Base-by-base conservation (phyloP, 1,140 invertebrate genomes). In the Andricus grossulariae region DNA sequence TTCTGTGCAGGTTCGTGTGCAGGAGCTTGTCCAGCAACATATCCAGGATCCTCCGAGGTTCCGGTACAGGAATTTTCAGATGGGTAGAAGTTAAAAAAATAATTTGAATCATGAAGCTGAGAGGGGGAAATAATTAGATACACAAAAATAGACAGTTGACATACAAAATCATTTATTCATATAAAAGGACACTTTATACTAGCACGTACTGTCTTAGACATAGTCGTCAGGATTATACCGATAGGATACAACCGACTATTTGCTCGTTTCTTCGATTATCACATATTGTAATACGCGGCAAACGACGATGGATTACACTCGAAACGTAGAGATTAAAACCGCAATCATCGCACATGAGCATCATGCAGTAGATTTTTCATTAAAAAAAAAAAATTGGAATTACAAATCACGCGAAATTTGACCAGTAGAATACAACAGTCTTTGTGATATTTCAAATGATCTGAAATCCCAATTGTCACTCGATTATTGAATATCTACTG, bases 131-230 rank as follows among this genome's bases (percentile, higher is more conserved):
- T 32, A 32, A 32, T 32, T 3, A 32, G 10, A 45, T 5, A 11
- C 39, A 45, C 39, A 45, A 19, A 54, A 54, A 18, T 10, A 18
- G 16, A 18, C n/a, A 19, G n/a, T 80, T 85, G 85, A 89, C 87
- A 89, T 90, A 90, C 87, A 90, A 90, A 90, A 90, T 89, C 88
- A 84, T 90, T 90, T 89, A 90, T 90, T 90, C 84, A 87, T 89
- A 88, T 88, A 90, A 90, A 89, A 89, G 89, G 88, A 89, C 89
- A 90, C 88, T 90, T 90, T 90, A 90, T 89, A 89, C 89, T 89
- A 89, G 84, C 88, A 90, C 84, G 86, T 90, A 89, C 88, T 88
- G 86, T 87, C 82, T 86, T 88, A 88, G 57, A 86, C 76, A 80
- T 89, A 89, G 73, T 78, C 83, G 76, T 86, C 84, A 82, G 85